Conservation (phyloP, 2,888 invertebrate genomes). For the Cataglyphis albicans region DNA sequence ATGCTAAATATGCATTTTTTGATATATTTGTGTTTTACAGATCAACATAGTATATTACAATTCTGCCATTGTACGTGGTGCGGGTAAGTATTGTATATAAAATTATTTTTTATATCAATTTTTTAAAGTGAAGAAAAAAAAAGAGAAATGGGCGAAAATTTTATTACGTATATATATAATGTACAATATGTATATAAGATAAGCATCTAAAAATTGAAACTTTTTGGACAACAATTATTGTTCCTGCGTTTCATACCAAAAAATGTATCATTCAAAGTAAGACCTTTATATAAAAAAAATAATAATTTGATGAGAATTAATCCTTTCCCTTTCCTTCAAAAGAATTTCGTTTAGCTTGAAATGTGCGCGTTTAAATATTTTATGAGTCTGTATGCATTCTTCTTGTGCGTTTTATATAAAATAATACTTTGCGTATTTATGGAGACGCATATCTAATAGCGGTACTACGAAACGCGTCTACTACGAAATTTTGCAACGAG, state of each 20-base stretch:
- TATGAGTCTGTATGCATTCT: not conserved
- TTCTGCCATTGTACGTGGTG: not conserved
- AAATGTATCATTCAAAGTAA: not conserved
- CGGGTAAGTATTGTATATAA: not conserved
- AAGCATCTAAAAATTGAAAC: not conserved
- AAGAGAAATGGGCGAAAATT: not conserved
- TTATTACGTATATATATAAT: no score
- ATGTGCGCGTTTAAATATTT: not conserved
- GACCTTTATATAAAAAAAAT: not conserved
- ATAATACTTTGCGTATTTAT: not conserved
- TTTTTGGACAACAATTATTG: not conserved
- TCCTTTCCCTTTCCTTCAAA: not conserved
- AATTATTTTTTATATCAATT: slow-evolving; percentile 5
- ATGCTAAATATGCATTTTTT: no score
- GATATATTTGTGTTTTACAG: no score
- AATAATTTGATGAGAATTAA: not conserved
- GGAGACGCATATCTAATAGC: slow-evolving; percentile 10
- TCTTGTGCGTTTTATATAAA: not conserved
- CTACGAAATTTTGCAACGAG: slow-evolving; percentile 61
- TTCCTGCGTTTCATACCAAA: not conserved
- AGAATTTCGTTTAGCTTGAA: not conserved
- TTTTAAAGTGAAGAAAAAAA: not conserved
- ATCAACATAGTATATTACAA: not conserved
- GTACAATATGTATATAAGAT: not conserved
- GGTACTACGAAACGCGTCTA: slow-evolving; percentile 23